phyloP scores from a whole-genome alignment of 2,797 vertebrate species.

The Poeciliopsis presidionis region DNA sequence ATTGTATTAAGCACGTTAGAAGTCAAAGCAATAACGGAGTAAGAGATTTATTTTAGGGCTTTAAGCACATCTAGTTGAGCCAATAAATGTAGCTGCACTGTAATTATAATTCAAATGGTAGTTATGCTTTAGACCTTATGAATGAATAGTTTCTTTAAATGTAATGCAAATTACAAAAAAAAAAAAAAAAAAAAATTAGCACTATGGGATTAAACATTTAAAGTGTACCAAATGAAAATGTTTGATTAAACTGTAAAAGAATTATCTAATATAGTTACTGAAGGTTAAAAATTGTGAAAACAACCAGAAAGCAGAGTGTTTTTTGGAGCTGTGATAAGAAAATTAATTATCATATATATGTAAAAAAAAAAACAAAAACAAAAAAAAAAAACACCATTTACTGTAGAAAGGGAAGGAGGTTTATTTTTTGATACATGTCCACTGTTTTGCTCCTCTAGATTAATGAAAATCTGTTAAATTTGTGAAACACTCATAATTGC shows the following conservation, averaged over 20 bases:
- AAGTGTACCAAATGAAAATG: neutral
- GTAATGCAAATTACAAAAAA: neutral
- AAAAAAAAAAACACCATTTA: neutral
- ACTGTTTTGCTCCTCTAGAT: neutral
- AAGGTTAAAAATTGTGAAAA: neutral
- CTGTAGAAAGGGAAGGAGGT: neutral
- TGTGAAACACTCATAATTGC: conserved; percentile 9
- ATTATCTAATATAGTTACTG: neutral
- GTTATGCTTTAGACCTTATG: neutral
- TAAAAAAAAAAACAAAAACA: neutral
- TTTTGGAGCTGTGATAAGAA: neutral
- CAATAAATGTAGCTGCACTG: neutral
- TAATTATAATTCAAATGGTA: neutral
- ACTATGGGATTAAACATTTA: neutral
- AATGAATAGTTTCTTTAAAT: neutral
- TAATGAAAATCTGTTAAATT: neutral
- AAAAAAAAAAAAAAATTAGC: too few species aligned
- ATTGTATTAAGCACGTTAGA: neutral
- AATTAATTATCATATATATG: neutral
- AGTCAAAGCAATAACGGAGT: neutral
- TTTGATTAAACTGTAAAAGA: neutral
- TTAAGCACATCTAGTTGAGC: neutral
- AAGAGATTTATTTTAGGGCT: neutral
- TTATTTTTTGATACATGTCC: neutral
- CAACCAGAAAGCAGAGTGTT: neutral